Base-by-base conservation (phyloP, 2,888 invertebrate species). In the Drosophila mimetica region DNA sequence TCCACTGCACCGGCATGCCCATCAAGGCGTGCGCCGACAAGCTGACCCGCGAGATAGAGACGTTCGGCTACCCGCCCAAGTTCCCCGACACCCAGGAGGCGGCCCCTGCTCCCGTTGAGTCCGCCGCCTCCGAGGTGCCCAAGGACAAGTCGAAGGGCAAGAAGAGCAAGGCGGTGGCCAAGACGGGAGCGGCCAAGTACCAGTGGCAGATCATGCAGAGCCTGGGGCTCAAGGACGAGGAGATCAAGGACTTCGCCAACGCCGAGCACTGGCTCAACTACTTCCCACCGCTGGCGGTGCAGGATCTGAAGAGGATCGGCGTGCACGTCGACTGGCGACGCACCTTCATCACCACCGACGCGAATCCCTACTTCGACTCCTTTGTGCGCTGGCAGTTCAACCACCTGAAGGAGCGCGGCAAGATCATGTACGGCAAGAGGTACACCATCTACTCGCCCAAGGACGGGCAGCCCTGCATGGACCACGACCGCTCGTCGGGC, bases 1-100 rank as follows among this genome's bases (percentile, higher is more conserved):
- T 99, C 83, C 99, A 99, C 92, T 99, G 99, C 90, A 99, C 99
- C 20, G 99, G 99, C 46, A 99, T 99, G 99, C 99, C 99, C 0
- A 99, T 99, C 69, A 99, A 99, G 92, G 99, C 99, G 0, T 99
- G 99, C 93, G 97, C 99, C 13, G 99, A 99, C 91, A 99, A 99
- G 91, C 92, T 99, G 42, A 97, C 97, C 89, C 93, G 97, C 65
- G 99, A 99, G 93, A 96, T 99, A 92, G 95, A 96, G 89, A 92
- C 95, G 8, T 99, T 94, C 93, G 99, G 99, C 0, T 97, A 93
- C 91, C 99, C 99, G 18, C 99, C 99, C 2, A 90, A 94, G 20
- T 99, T 99, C 92, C 98, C 98, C 1, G 93, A 93, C 32, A 48
- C 41, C 0, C 74, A 72, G 2, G 93, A 93, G 39, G 92, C 92